phyloP scores from a whole-genome alignment of 2,113 vertebrate genomes.

The Alosa alosa region DNA sequence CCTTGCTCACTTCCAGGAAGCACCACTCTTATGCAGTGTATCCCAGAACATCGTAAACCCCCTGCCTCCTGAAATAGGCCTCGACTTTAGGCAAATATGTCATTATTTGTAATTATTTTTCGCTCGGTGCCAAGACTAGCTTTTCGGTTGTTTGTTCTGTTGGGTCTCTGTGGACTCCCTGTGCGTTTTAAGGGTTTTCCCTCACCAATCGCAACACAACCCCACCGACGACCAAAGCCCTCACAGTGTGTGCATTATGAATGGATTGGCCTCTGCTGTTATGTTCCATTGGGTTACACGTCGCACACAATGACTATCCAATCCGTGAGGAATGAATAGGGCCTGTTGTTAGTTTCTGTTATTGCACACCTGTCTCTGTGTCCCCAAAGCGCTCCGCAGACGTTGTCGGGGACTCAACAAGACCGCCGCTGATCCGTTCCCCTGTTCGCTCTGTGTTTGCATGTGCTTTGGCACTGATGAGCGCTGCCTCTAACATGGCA shows the following conservation, averaged over 20 bases:
- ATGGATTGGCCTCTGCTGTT: not conserved
- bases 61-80: constrained; percentile 37
- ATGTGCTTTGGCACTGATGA: not conserved
- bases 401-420: too few species aligned
- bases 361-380: too few species aligned
- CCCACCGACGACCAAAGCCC: not conserved
- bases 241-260: not conserved
- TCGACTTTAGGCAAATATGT: constrained; percentile 48
- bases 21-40: constrained; percentile 46
- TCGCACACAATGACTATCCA: not conserved
- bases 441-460: too few species aligned
- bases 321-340: not conserved
- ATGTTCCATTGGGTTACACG: not conserved
- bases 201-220: not conserved
- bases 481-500: not conserved
- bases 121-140: constrained; percentile 53
- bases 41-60: constrained; percentile 50
- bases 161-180: constrained; percentile 1
- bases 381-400: too few species aligned
- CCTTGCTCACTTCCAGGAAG: constrained; percentile 46
- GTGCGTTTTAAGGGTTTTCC: not conserved
- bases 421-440: too few species aligned
- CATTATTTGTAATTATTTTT: constrained; percentile 48
- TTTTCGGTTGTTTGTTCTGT: not conserved
- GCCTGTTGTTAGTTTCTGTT: too few species aligned